Base-by-base conservation (phyloP, 2,888 invertebrate genomes). In the Polydesmus complanatus region DNA sequence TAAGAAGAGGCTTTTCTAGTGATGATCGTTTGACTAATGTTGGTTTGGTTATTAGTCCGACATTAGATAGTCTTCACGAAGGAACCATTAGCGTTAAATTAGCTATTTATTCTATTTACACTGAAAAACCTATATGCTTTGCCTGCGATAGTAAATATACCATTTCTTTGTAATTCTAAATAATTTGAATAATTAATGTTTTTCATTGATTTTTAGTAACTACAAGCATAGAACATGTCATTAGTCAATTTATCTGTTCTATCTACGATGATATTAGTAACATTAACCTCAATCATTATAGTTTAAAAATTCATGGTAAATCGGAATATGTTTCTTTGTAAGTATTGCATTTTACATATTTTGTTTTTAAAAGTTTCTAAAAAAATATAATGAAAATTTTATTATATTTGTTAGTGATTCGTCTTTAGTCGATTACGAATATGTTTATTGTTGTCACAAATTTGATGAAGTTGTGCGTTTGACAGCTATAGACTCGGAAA, bases 371-470 rank as follows among this genome's bases (percentile, higher is more conserved):
- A 18, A 19, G 37, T 37, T 5, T 8, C 37, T 37, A 8, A 8
- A 8, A 37, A 37, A 37, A 5, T 37, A 8, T 37, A 37, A 37
- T 14, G 5, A 14, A 37, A 37, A 37, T 37, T 54, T 22, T 55
- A 18, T 11, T 11, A 55, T 37, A 51, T 51, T 48, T 65, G 67
- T 21, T 67, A 73, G 74, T 67, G 86, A 88, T 58, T 88, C 89
- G 47, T 81, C 82, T 14, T 79, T 96, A 37, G 85, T 86, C 64
- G 91, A 93, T 72, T 89, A 94, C 73, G 91, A 92, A 73, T 94
- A 94, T 72, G 86, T 95, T 60, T 91, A 95, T 69, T 85, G 86
- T 69, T 94, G 95, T 73, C 85, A 94, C 62, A 93, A 95, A 70
- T 75, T 94, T 69, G 94, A 95, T 72, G 84, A 86, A 70, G 94